Base-by-base conservation (phyloP, 1,140 invertebrate genomes). In the Lethrus apterus region DNA sequence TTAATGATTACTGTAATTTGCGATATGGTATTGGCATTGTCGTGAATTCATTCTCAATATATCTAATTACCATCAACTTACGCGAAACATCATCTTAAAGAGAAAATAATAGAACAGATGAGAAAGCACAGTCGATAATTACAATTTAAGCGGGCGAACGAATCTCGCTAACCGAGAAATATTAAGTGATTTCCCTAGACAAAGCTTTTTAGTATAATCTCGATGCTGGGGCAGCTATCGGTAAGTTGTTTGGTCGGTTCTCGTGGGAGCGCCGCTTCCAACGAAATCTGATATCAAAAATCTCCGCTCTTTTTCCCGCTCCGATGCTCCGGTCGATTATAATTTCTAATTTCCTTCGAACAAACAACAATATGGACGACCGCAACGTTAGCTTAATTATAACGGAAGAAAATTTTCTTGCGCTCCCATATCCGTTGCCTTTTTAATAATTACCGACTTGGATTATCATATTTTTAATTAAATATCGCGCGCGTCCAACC, bases 391-490 rank as follows among this genome's bases (percentile, higher is more conserved):
- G 34, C 34, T 36, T 36, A 36, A 36, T 36, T 36, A 36, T 36
- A 36, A 36, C 34, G 34, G 15, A 36, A 17, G 34, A 36, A 36
- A 36, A 36, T 36, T 36, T 18, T 36, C 34, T 36, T 36, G 23
- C 15, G n/a, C 19, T 36, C 23, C 23, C 23, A 20, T 18, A n/a
- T 36, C 34, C 23, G 34, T 36, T 36, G 34, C 17, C 23, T 36
- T 36, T 36, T 36, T 36, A 36, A 36, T 36, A 20, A 36, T 20
- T 21, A 20, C 34, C 17, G 34, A 20, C 34, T 2, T 36, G 34
- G 34, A 36, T 36, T 36, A 36, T 36, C 34, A 36, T 36, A 36
- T 36, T 36, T 36, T 36, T 36, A 36, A 36, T 36, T 36, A 36
- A 36, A 36, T n/a, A 33, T 17, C 3, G 31, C 5, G 34, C 34